phyloP scores from a whole-genome alignment of 30 jellyfish, hydroid and myxozoan genomes.

The Chironex yamaguchii region DNA sequence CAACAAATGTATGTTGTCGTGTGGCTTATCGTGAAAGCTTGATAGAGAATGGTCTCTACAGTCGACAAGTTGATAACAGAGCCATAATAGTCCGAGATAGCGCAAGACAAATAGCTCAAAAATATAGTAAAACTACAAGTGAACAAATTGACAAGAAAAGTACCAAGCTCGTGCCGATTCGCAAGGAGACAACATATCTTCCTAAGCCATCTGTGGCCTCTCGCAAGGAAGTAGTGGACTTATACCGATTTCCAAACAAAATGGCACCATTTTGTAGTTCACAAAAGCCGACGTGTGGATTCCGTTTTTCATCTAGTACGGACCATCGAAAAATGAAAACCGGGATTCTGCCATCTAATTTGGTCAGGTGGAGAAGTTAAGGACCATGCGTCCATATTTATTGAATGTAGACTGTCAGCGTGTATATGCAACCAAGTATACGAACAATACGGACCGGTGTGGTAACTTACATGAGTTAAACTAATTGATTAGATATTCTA shows the following conservation, averaged over 20 bases:
- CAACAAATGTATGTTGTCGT: neutral
- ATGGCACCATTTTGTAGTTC: conserved; percentile 92
- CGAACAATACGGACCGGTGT: no score
- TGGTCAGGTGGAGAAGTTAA: conserved; percentile 82
- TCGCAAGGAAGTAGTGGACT: conserved; percentile 10
- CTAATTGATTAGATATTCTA: no score
- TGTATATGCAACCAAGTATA: no score
- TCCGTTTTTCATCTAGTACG: conserved; percentile 81
- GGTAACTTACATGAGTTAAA: no score
- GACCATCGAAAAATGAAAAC: conserved; percentile 74
- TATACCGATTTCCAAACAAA: conserved; percentile 63
- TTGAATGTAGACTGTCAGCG: no score
- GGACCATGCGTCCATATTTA: no score
- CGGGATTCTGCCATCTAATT: conserved; percentile 88
- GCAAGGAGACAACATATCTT: neutral
- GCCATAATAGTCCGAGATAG: no score
- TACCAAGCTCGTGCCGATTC: neutral
- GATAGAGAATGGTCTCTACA: neutral
- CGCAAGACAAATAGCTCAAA: neutral
- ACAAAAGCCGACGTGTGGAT: conserved; percentile 96
- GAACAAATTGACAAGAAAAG: neutral
- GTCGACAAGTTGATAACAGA: no score
- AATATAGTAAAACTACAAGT: neutral
- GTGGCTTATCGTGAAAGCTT: no score
- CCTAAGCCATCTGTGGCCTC: neutral